A percentile compares a stretch with the other conserved stretches of the same genome.
Conservation (phyloP, 2,113 vertebrate species). For the Cygnus buccinator region DNA sequence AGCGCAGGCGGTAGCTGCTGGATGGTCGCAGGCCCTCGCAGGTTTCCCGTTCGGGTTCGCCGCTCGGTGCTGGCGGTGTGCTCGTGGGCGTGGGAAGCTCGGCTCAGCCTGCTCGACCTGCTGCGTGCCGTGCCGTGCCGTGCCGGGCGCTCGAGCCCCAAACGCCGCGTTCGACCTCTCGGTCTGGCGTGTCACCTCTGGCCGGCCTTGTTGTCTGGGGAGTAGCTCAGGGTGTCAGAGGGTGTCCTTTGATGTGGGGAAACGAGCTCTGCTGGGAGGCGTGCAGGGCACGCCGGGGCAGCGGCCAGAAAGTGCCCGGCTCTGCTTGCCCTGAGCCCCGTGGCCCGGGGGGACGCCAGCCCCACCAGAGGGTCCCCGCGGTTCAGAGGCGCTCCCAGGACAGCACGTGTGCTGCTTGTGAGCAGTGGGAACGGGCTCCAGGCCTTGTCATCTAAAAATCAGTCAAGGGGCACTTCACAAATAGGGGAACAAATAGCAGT, state of each 20-base stretch:
- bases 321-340: not conserved
- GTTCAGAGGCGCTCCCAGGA: not conserved
- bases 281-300: not conserved
- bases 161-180: accelerated
- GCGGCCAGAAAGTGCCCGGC: not conserved
- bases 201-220: accelerated
- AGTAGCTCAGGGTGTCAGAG: not conserved
- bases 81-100: not conserved
- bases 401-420: accelerated
- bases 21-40: not conserved
- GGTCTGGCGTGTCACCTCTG: not conserved
- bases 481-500: not conserved
- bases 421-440: not conserved
- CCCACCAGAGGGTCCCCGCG: not conserved
- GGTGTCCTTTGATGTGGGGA: not conserved
- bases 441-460: not conserved
- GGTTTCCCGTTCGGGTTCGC: accelerated
- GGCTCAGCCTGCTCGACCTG: too few species aligned
- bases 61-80: accelerated
- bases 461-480: not conserved
- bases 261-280: too few species aligned
- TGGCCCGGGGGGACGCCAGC: accelerated
- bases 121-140: too few species aligned
- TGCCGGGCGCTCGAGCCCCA: not conserved
- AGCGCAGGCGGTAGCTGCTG: not conserved